Base-by-base conservation (phyloP, 1,140 invertebrate genomes). In the Ceratitis capitata region DNA sequence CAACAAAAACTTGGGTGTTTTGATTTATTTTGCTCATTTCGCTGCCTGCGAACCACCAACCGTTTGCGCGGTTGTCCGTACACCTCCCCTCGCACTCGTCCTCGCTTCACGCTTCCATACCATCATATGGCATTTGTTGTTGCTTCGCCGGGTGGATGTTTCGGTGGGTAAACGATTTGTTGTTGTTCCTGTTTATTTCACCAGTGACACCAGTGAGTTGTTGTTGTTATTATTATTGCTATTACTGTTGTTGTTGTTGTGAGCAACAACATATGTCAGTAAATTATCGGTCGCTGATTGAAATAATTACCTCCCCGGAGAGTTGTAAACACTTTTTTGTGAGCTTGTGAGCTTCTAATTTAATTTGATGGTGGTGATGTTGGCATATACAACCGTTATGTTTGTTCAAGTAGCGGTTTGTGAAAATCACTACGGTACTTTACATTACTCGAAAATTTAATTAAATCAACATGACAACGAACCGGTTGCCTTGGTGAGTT, bases 11-110 rank as follows among this genome's bases (percentile, higher is more conserved):
- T 23, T 3, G 42, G 69, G 69, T 78, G 39, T 78, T 45, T 35
- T 78, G 69, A 78, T 78, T 78, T 78, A 78, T 78, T 78, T 78
- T 78, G 69, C 69, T 78, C 69, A 45, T 78, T 78, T 78, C 69
- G 19, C 45, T 78, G 69, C 69, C n/a, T 45, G n/a, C n/a, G n/a
- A n/a, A 45, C 39, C 35, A 78, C 35, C 69, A 78, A 45, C 12
- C 61, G 32, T 69, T 69, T 78, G 23, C 35, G 39, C 69, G 7
- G 23, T 16, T 78, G 42, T 45, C 69, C 26, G 39, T 45, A 16
- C 69, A 45, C 69, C 69, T 45, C 16, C 42, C 61, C 1, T 69
- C 61, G 29, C 19, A 3, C 16, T 69, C 9, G 32, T 39, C 29
- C 14, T 1, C 16, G 12, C 29, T 26, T 61, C 14, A 0, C 16